Percentiles rank a stretch among this genome's conserved stretches.
phyloP scores from a whole-genome alignment of 2,888 invertebrate genomes.

The Mystacides longicornis region DNA sequence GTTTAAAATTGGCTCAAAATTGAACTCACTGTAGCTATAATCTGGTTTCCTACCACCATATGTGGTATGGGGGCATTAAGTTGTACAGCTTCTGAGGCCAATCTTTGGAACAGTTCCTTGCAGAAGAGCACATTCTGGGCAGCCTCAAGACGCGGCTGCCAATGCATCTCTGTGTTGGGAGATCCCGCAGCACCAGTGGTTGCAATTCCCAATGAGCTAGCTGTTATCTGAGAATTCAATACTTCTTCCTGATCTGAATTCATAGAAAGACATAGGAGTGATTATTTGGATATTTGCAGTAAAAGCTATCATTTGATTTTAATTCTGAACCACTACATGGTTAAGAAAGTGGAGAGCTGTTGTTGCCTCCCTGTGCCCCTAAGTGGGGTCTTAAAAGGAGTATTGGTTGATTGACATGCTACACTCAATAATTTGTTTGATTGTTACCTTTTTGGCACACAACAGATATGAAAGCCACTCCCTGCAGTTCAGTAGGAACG shows the following conservation, averaged over 20 bases:
- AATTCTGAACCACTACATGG: too few relatives aligned
- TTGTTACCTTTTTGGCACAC: conserved; percentile 85
- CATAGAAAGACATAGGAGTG: background rate
- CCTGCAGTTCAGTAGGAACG: conserved; percentile 90
- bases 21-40: conserved; percentile 82
- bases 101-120: conserved; percentile 88
- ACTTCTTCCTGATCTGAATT: conserved; percentile 77
- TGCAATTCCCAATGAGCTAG: conserved; percentile 68
- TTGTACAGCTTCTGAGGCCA: conserved; percentile 92
- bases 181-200: conserved; percentile 54
- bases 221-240: conserved; percentile 73
- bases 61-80: conserved; percentile 90
- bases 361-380: too few relatives aligned
- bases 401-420: too few relatives aligned
- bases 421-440: too few relatives aligned
- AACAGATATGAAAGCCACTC: conserved; percentile 93
- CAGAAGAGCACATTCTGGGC: conserved; percentile 97
- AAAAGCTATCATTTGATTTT: too few relatives aligned
- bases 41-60: conserved; percentile 95
- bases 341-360: too few relatives aligned
- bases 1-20: too few relatives aligned
- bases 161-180: conserved; percentile 66
- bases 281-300: too few relatives aligned
- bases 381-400: too few relatives aligned
- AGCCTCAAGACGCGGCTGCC: conserved; percentile 95